phyloP scores from a whole-genome alignment of 2,797 vertebrate species.

The Tarsius wallacei region DNA sequence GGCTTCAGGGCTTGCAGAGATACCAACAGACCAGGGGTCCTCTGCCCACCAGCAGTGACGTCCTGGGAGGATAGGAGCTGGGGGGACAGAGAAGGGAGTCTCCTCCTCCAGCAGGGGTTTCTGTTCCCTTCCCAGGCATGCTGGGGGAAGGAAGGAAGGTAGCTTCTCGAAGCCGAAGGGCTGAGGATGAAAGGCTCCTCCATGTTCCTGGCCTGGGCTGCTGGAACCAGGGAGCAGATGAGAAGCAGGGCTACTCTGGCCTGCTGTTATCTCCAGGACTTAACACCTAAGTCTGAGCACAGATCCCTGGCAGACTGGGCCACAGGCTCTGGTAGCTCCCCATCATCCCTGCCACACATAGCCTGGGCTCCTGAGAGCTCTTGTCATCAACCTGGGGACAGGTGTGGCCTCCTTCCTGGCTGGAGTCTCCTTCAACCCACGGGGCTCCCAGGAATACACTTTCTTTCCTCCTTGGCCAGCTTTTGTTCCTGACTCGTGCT shows the following conservation, averaged over 20 bases:
- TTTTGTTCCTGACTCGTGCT: background rate
- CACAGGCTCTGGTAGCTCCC: background rate
- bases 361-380: background rate
- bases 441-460: background rate
- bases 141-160: background rate
- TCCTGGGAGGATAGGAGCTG: background rate
- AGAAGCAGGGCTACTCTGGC: constrained; percentile 29
- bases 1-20: background rate
- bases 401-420: background rate
- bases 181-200: background rate
- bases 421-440: background rate
- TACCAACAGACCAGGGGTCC: background rate
- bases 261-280: background rate
- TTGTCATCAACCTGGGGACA: background rate
- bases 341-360: background rate
- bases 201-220: constrained; percentile 74
- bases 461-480: background rate
- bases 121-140: background rate
- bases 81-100: background rate
- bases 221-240: constrained; percentile 76
- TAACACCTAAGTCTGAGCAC: constrained; percentile 41
- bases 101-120: background rate
- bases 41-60: background rate
- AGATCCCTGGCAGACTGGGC: background rate
- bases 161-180: constrained; percentile 27